These are phyloP conservation scores for Chamaea fasciata DNA, from an alignment of 2,113 vertebrate genomes.

Conservation along the genomic window DNA sequence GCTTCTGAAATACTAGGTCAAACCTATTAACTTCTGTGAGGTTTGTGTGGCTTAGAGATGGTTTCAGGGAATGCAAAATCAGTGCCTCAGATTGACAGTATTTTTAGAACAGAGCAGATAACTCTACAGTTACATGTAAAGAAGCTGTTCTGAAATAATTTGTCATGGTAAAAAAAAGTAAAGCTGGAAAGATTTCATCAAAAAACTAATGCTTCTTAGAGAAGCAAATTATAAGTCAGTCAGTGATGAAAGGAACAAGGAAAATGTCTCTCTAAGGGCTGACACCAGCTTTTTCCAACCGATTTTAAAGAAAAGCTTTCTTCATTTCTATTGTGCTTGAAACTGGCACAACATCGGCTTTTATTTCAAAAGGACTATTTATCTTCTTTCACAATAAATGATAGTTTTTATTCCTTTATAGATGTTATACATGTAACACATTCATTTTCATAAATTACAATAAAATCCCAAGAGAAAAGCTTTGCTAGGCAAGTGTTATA, in stretches of 20 bases:
- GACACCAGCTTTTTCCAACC: neutral
- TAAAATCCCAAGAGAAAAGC: constrained; percentile 3
- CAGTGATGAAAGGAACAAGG: neutral
- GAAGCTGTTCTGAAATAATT: neutral
- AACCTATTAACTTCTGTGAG: constrained; percentile 34
- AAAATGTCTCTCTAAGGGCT: neutral
- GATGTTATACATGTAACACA: neutral
- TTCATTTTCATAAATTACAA: constrained; percentile 36
- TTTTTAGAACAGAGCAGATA: neutral
- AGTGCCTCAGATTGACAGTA: neutral
- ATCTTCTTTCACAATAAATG: constrained; percentile 19
- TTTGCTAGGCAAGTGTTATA: neutral
- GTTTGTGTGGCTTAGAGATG: neutral
- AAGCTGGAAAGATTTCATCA: neutral
- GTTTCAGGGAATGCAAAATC: constrained; percentile 6
- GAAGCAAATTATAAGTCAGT: neutral
- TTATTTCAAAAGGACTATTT: constrained; percentile 5
- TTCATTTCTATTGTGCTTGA: constrained; percentile 2
- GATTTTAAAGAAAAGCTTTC: constrained; percentile 4
- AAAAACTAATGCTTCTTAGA: neutral
- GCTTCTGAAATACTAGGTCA: constrained; percentile 43
- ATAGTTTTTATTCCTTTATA: constrained; percentile 7
- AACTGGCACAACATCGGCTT: neutral
- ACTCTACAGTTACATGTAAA: neutral
- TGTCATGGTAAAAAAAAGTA: neutral